These are phyloP conservation scores for Colossoma macropomum DNA, from an alignment of 2,113 vertebrate species.

Conservation along the genomic window DNA sequence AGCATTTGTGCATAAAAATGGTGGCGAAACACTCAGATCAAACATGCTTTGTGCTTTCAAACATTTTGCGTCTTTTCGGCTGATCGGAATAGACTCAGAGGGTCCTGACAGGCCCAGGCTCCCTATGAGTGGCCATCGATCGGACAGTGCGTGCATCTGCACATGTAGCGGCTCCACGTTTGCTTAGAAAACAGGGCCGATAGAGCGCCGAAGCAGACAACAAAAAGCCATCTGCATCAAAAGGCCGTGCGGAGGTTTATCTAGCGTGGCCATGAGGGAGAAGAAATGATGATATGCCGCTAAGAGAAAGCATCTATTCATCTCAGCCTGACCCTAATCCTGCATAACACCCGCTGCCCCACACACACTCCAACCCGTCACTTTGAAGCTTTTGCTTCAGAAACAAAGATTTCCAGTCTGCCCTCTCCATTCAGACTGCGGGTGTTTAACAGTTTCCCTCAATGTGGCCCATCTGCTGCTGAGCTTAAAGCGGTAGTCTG, in stretches of 20 bases:
- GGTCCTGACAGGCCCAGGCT: background rate
- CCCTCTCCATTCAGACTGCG: conserved; percentile 58
- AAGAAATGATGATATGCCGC: conserved; percentile 80
- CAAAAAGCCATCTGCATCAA: conserved; percentile 73
- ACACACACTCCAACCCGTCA: conserved; percentile 72
- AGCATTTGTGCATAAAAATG: conserved; percentile 4
- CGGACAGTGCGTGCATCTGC: conserved; percentile 3
- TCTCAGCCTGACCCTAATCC: conserved; percentile 82
- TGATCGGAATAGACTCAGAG: background rate
- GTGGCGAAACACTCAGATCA: background rate
- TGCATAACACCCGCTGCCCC: conserved; percentile 75
- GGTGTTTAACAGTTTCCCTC: conserved; percentile 71
- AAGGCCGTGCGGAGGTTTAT: conserved; percentile 78
- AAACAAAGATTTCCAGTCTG: conserved; percentile 54
- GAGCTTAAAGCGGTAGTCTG: background rate
- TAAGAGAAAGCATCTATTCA: conserved; percentile 84
- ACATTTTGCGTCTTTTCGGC: background rate
- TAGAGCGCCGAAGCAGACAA: conserved; percentile 66
- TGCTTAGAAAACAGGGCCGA: conserved; percentile 62
- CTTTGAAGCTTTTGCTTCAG: conserved; percentile 81
- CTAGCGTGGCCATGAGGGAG: conserved; percentile 82
- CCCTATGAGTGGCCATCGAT: background rate
- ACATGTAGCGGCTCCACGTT: conserved; percentile 48
- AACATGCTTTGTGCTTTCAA: background rate
- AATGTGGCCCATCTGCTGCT: conserved; percentile 62